Evolutionary conservation across 2,113 vertebrate genomes (phyloP), one percentile per base, ranked within the genome.

Genomic region (Halcyon senegalensis): DNA sequence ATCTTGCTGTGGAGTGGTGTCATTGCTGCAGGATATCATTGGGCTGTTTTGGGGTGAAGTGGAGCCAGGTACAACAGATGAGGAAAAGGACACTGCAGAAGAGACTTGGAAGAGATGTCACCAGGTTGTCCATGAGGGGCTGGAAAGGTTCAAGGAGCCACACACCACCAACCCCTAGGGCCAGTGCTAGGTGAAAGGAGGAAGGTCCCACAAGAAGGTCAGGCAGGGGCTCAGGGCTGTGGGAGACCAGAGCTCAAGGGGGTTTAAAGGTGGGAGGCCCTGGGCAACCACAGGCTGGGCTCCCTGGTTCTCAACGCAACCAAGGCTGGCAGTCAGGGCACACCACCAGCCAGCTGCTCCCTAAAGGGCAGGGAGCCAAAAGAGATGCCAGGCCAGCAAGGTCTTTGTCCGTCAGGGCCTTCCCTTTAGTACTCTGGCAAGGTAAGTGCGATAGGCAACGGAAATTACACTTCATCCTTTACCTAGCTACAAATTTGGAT

Each of bases 201-300:
- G 39, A 58, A 77, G 25, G 48, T 53, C 14, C 37, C 39, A 43
- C 31, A 27, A 24, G 51, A 72, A 88, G 18, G 4, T n/a, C 51
- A 25, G 27, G 27, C 13, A 33, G 27, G 12, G 5, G 6, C 1
- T n/a, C 24, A 67, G 24, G 0, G 10, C 1, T 1, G 10, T 58
- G 12, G 12, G 14, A 85, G 4, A 41, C 9, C 15, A 23, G 6
- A 46, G 16, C 41, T 60, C 31, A 58, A 31, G 31, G 31, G 30
- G 31, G 7, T 33, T 58, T 58, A 58, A 19, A 58, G 56, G 21
- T 20, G n/a, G 33, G n/a, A 60, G 19, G 23, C 2, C 19, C 15
- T 68, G 33, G 25, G 9, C 2, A 69, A n/a, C 16, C 9, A 2
- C 23, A 87, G 31, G 14, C n/a, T 83, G 43, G 30, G 13, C 5